These are phyloP conservation scores for Megalops cyprinoides DNA, from an alignment of 2,797 vertebrate genomes.

Conservation along the genomic window DNA sequence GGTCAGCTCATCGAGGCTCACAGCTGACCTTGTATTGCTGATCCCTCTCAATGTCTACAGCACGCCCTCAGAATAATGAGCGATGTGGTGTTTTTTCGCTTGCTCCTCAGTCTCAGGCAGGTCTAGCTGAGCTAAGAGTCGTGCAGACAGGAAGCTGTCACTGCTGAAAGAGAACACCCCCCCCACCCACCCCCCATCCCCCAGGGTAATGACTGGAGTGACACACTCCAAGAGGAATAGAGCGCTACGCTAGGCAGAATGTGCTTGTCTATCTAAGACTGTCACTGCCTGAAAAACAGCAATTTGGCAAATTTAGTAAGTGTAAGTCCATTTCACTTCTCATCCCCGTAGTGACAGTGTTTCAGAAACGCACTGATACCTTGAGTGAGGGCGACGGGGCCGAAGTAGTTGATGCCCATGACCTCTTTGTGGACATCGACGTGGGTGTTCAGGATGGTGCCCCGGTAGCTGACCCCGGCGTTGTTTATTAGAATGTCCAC, in stretches of 20 bases:
- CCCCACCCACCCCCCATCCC: too few species aligned
- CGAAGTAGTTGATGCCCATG: constrained; percentile 98
- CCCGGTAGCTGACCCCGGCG: constrained; percentile 93
- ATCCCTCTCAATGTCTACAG: too few species aligned
- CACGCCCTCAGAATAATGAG: too few species aligned
- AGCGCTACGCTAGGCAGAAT: background rate
- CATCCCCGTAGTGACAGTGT: too few species aligned
- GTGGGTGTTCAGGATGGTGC: constrained; percentile 81
- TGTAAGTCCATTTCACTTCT: background rate
- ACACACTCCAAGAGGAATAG: background rate
- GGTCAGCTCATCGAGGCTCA: background rate
- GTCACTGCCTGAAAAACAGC: background rate
- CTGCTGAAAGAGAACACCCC: background rate
- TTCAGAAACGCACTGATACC: constrained; percentile 76
- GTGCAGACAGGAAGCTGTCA: background rate
- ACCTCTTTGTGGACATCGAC: constrained; percentile 86
- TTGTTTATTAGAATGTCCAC: constrained; percentile 96
- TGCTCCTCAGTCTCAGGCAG: background rate
- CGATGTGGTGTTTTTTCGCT: too few species aligned
- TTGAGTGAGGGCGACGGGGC: constrained; percentile 95
- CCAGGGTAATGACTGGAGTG: background rate
- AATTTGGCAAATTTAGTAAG: too few species aligned
- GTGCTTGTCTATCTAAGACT: background rate
- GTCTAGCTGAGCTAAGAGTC: background rate
- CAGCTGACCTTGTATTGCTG: background rate